phyloP scores from a whole-genome alignment of 2,888 invertebrate genomes.

The Rhagophthalmus giganteus region DNA sequence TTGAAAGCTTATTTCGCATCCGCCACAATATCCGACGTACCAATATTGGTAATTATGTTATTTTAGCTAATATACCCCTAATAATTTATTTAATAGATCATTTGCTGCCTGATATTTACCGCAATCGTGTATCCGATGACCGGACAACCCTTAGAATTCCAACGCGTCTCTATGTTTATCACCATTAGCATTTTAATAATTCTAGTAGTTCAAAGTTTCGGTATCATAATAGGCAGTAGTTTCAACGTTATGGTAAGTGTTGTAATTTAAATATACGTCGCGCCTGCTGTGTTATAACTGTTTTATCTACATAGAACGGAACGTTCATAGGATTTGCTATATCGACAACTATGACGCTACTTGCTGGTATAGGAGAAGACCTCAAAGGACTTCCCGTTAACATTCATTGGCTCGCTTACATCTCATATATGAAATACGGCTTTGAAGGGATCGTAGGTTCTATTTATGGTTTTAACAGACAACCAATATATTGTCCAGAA shows the following conservation, averaged over 20 bases:
- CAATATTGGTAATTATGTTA: constrained; percentile 69
- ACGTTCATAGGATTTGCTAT: constrained; percentile 92
- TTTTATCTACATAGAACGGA: no score
- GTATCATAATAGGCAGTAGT: constrained; percentile 87
- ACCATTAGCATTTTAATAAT: constrained; percentile 79
- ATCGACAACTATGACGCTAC: constrained; percentile 93
- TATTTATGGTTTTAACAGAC: constrained; percentile 81
- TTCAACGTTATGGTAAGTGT: constrained; percentile 79
- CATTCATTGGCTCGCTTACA: constrained; percentile 87
- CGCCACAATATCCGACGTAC: constrained; percentile 75
- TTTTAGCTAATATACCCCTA: not conserved
- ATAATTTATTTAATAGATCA: constrained; percentile 54
- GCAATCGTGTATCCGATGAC: constrained; percentile 86
- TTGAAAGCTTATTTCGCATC: constrained; percentile 79
- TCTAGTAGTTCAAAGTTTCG: constrained; percentile 90
- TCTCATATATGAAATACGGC: constrained; percentile 71
- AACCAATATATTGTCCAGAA: constrained; percentile 69
- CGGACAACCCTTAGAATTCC: constrained; percentile 78
- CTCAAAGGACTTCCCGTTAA: constrained; percentile 83
- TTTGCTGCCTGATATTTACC: constrained; percentile 72
- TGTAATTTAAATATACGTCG: not conserved
- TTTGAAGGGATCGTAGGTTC: constrained; percentile 88
- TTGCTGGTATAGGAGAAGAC: constrained; percentile 92
- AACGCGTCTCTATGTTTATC: constrained; percentile 84
- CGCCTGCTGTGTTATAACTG: no score